These are phyloP conservation scores for Heterodera filipjevi DNA, from an alignment of 2,888 invertebrate species.

Conservation along the genomic window DNA sequence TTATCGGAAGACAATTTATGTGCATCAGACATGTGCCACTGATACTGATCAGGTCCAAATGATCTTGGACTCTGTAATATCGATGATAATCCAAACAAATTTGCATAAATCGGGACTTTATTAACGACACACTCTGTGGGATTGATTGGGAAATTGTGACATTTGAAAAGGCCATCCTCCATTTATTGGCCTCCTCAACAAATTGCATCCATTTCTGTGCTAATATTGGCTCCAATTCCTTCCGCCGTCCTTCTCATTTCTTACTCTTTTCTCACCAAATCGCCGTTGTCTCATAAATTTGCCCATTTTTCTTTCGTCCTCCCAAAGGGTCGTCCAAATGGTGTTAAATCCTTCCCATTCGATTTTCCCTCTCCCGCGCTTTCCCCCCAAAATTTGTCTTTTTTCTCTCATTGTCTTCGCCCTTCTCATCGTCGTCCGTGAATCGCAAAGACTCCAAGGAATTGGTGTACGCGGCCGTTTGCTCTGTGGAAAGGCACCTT, in stretches of 20 bases:
- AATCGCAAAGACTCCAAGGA: slow-evolving; percentile 31
- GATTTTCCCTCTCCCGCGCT: neutral
- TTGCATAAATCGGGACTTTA: slow-evolving; percentile 63
- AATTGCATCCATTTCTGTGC: neutral
- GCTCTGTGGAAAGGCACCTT: slow-evolving; percentile 35
- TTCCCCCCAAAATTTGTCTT: neutral
- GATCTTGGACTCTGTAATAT: slow-evolving; percentile 61
- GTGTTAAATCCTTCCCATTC: neutral
- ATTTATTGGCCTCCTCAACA: neutral
- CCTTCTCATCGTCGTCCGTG: neutral
- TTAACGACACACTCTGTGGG: slow-evolving; percentile 35
- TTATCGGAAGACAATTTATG: slow-evolving; percentile 50
- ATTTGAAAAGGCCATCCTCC: neutral
- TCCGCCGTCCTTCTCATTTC: neutral
- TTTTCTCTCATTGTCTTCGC: neutral
- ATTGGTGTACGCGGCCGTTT: slow-evolving; percentile 36
- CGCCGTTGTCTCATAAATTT: neutral
- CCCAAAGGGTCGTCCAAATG: neutral
- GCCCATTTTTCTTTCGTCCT: neutral
- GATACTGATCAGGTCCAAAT: slow-evolving; percentile 50
- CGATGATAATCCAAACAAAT: slow-evolving; percentile 62
- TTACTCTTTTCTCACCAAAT: neutral
- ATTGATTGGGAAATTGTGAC: neutral
- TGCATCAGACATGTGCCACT: slow-evolving; percentile 64
- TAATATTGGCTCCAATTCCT: neutral